Percentiles rank a stretch among this genome's conserved stretches.
Conservation (phyloP, 1,140 invertebrate genomes). For the Drosophila parvula region DNA sequence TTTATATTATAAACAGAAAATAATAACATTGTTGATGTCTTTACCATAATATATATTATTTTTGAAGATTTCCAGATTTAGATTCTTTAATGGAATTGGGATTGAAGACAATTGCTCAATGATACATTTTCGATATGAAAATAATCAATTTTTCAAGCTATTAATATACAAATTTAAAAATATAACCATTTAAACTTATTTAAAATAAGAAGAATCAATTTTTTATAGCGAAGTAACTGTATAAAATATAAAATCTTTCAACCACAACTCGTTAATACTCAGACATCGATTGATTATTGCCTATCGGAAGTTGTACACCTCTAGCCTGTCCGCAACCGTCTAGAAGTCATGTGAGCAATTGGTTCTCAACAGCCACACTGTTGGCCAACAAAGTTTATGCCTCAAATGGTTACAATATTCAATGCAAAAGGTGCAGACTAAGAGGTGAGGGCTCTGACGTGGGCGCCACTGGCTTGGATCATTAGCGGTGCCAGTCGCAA, state of each 20-base stretch:
- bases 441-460: constrained; percentile 46
- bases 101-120: no score
- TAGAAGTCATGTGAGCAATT: constrained; percentile 45
- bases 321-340: constrained; percentile 5
- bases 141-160: no score
- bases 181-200: neutral
- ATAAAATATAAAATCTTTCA: neutral
- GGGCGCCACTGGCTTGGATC: constrained; percentile 70
- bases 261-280: neutral
- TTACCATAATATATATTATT: no score
- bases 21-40: no score
- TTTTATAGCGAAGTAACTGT: no score
- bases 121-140: no score
- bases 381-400: constrained; percentile 37
- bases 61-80: no score
- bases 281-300: constrained; percentile 18
- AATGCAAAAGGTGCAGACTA: constrained; percentile 2
- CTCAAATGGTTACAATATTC: constrained; percentile 12
- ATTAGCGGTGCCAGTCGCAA: constrained; percentile 62
- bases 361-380: constrained; percentile 13
- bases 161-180: no score
- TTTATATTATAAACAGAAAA: neutral
- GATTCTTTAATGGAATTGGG: no score
- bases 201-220: neutral
- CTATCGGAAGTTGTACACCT: constrained; percentile 15